These are phyloP conservation scores for Agrochola lota DNA, from an alignment of 2,888 invertebrate species.

Conservation along the genomic window DNA sequence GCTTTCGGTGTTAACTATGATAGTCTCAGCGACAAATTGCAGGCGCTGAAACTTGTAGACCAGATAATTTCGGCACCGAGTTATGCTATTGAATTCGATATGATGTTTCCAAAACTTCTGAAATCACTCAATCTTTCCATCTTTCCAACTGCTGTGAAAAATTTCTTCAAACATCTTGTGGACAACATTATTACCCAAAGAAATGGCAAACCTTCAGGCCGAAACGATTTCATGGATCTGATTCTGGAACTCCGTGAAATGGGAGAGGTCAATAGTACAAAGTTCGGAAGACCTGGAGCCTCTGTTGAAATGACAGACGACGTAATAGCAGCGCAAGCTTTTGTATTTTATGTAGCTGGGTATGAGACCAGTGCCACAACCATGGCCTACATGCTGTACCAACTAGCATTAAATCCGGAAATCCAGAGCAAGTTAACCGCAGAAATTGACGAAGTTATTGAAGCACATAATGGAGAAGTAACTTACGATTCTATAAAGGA, in stretches of 20 bases:
- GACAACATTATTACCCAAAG: slow-evolving; percentile 69
- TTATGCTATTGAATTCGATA: slow-evolving; percentile 68
- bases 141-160: slow-evolving; percentile 64
- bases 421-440: slow-evolving; percentile 77
- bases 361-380: slow-evolving; percentile 85
- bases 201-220: slow-evolving; percentile 69
- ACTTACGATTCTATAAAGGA: slow-evolving; percentile 80
- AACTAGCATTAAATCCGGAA: slow-evolving; percentile 71
- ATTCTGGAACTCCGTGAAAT: slow-evolving; percentile 73
- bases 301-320: slow-evolving; percentile 74
- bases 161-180: slow-evolving; percentile 72
- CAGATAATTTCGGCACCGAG: slow-evolving; percentile 52
- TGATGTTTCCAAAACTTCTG: slow-evolving; percentile 77
- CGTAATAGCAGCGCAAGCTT: slow-evolving; percentile 81
- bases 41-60: slow-evolving; percentile 57
- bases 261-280: slow-evolving; percentile 65
- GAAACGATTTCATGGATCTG: slow-evolving; percentile 79
- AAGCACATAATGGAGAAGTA: slow-evolving; percentile 74
- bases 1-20: slow-evolving; percentile 76
- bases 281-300: slow-evolving; percentile 60
- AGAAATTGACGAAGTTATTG: slow-evolving; percentile 76
- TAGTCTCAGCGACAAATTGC: slow-evolving; percentile 56
- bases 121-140: slow-evolving; percentile 69
- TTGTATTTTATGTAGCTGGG: slow-evolving; percentile 84
- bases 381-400: slow-evolving; percentile 73